phyloP scores from a whole-genome alignment of 2,888 invertebrate genomes.

The Leptarthrus brevirostris region DNA sequence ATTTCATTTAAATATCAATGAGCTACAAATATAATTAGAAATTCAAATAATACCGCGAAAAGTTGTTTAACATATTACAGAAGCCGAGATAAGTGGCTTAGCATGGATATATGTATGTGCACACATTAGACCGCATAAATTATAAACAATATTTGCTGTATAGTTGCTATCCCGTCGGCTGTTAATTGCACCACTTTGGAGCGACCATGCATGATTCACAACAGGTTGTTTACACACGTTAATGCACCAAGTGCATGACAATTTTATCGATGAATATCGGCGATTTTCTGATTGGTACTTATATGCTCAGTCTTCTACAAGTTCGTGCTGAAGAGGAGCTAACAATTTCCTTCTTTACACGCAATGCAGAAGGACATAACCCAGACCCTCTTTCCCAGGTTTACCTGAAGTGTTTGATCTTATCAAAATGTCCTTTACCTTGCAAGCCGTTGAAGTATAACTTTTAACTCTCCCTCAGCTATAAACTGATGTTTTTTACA shows the following conservation, averaged over 20 bases:
- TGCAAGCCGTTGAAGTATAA: no score
- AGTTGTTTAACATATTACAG: constrained; percentile 25
- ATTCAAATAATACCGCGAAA: constrained; percentile 12
- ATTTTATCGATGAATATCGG: constrained; percentile 15
- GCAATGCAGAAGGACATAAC: no score
- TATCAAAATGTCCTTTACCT: no score
- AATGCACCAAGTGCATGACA: constrained; percentile 3
- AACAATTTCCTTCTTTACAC: no score
- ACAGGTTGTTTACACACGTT: constrained; percentile 22
- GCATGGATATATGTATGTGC: not conserved
- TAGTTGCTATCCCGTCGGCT: not conserved
- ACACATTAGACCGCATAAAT: not conserved
- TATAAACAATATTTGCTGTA: not conserved
- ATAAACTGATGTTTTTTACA: no score
- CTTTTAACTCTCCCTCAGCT: no score
- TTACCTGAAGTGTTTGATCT: no score
- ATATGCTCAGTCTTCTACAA: no score
- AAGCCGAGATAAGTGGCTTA: constrained; percentile 10
- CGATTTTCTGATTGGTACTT: not conserved
- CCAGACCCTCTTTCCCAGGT: no score
- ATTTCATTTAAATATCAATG: constrained; percentile 33
- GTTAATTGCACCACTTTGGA: constrained; percentile 9
- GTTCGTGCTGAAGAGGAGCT: no score
- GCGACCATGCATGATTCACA: constrained; percentile 1
- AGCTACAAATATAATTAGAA: constrained; percentile 23